A percentile compares a stretch with the other conserved stretches of the same genome.
Conservation (phyloP, 2,113 vertebrate species). For the Bujurquina vittata region DNA sequence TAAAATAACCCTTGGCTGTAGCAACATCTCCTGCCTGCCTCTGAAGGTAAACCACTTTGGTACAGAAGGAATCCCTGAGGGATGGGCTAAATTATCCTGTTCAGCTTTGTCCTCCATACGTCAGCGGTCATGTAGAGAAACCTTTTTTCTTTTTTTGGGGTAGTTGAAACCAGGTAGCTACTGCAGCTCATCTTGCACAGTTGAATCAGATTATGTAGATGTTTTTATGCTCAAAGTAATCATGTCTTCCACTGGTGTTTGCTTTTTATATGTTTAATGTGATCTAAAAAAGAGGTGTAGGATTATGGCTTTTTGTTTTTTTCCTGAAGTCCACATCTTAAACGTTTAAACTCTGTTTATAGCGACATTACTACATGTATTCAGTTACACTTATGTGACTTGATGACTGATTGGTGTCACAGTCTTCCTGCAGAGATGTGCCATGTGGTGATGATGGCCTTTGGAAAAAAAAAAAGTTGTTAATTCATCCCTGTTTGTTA, state of each 20-base stretch:
- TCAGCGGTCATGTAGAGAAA: background rate
- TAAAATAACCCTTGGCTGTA: background rate
- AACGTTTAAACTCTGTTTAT: background rate
- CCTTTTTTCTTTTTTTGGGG: background rate
- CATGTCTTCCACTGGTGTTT: background rate
- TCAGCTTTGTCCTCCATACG: slow-evolving; percentile 25
- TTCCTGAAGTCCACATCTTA: background rate
- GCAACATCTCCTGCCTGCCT: slow-evolving; percentile 14
- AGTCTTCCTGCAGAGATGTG: slow-evolving; percentile 5
- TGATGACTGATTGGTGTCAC: background rate
- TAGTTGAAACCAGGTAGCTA: background rate
- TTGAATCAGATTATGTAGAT: background rate
- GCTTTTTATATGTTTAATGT: slow-evolving; percentile 18
- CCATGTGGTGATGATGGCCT: background rate
- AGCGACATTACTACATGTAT: background rate
- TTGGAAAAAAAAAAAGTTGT: background rate
- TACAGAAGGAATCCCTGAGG: slow-evolving; percentile 17
- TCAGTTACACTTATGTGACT: slow-evolving; percentile 4
- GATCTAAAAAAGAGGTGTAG: background rate
- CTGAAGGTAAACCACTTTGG: slow-evolving; percentile 46
- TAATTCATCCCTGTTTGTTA: slow-evolving; percentile 27
- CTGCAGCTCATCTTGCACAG: background rate
- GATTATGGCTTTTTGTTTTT: background rate
- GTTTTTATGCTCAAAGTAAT: background rate
- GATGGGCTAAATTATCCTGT: slow-evolving; percentile 3